Conservation (phyloP, 2,888 invertebrate species). For the Diadegma fenestrale region DNA sequence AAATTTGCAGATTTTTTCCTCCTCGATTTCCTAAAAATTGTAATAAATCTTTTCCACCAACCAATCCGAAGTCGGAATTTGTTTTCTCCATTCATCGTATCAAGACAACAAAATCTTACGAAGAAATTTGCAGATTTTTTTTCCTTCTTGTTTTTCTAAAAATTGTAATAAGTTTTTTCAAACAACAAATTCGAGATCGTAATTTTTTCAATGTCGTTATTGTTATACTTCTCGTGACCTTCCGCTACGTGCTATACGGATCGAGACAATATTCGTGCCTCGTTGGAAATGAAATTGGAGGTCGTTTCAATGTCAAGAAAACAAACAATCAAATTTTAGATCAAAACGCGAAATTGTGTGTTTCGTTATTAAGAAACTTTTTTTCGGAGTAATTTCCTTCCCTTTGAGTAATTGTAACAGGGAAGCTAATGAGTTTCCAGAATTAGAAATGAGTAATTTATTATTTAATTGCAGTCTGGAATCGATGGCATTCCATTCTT, state of each 20-base stretch:
- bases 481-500: background rate
- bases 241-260: too few species aligned
- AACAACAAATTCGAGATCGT: too few species aligned
- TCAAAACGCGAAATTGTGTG: background rate
- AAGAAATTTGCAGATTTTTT: background rate
- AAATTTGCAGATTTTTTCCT: background rate
- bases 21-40: background rate
- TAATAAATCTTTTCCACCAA: background rate
- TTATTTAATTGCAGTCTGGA: background rate
- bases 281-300: too few species aligned
- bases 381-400: background rate
- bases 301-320: too few species aligned
- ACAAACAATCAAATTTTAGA: too few species aligned
- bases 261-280: too few species aligned
- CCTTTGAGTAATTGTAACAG: background rate
- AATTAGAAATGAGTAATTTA: background rate
- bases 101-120: background rate
- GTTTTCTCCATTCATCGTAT: background rate
- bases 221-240: too few species aligned
- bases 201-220: too few species aligned
- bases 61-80: too few species aligned
- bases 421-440: background rate
- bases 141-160: background rate
- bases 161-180: background rate
- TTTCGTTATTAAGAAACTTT: background rate